Percentiles rank a stretch among this genome's conserved stretches.
Conservation (phyloP, 2,888 invertebrate genomes). For the Bugulina stolonifera region DNA sequence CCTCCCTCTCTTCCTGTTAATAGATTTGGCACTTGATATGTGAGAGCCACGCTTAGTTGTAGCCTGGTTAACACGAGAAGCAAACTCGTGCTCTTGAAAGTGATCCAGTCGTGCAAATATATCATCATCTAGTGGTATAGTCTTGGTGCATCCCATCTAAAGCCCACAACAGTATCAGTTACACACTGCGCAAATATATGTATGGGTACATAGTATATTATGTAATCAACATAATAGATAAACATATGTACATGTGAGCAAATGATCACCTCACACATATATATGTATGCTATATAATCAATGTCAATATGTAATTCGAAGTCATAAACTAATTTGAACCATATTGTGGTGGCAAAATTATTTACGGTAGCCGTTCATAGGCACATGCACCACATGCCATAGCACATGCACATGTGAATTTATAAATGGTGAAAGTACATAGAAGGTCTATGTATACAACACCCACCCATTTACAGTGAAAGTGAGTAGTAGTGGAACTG, state of each 20-base stretch:
- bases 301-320: no score
- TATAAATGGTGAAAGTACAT: no score
- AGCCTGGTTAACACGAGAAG: conserved; percentile 76
- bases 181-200: no score
- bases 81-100: conserved; percentile 75
- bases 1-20: conserved; percentile 9
- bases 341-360: not conserved
- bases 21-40: not conserved
- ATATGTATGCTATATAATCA: no score
- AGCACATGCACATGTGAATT: no score
- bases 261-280: no score
- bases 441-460: not conserved
- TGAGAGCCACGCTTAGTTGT: conserved; percentile 53
- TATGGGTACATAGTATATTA: no score
- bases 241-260: no score
- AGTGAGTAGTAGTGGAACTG: conserved; percentile 70
- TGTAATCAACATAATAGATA: no score
- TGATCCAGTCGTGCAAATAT: conserved; percentile 66
- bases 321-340: not conserved
- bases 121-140: conserved; percentile 57
- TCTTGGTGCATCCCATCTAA: conserved; percentile 43
- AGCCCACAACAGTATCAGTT: no score
- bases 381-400: no score
- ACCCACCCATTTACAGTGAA: conserved; percentile 80
- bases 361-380: no score